Conservation (phyloP, 2,888 invertebrate species). For the Phortica magna region DNA sequence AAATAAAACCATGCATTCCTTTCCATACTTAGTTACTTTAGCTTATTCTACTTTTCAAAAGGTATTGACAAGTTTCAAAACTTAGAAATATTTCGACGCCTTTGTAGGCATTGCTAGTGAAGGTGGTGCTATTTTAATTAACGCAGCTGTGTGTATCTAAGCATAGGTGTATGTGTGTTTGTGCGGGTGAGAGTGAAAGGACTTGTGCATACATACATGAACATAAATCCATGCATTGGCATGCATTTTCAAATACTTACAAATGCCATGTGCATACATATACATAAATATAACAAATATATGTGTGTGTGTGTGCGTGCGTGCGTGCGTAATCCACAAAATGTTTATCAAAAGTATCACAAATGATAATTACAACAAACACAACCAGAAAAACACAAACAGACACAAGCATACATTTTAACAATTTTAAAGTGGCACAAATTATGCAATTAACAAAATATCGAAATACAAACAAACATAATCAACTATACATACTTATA, state of each 20-base stretch:
- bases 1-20: too few relatives aligned
- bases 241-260: neutral
- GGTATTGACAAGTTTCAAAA: too few relatives aligned
- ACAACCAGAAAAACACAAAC: too few relatives aligned
- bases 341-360: neutral
- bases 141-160: too few relatives aligned
- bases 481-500: neutral
- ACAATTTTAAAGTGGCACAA: conserved; percentile 4
- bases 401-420: neutral
- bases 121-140: too few relatives aligned
- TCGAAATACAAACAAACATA: neutral
- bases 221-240: neutral
- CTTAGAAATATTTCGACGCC: too few relatives aligned
- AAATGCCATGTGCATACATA: neutral
- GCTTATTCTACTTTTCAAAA: too few relatives aligned
- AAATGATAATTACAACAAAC: neutral
- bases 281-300: neutral
- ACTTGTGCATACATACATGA: neutral
- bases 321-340: neutral
- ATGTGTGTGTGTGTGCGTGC: neutral
- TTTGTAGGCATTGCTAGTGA: too few relatives aligned
- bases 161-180: too few relatives aligned
- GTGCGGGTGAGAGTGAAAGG: too few relatives aligned
- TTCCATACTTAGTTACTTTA: too few relatives aligned
- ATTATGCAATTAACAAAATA: conserved; percentile 10